Evolutionary conservation across 2,113 vertebrate genomes (phyloP).

Genomic region (Cephalopterus ornatus): DNA sequence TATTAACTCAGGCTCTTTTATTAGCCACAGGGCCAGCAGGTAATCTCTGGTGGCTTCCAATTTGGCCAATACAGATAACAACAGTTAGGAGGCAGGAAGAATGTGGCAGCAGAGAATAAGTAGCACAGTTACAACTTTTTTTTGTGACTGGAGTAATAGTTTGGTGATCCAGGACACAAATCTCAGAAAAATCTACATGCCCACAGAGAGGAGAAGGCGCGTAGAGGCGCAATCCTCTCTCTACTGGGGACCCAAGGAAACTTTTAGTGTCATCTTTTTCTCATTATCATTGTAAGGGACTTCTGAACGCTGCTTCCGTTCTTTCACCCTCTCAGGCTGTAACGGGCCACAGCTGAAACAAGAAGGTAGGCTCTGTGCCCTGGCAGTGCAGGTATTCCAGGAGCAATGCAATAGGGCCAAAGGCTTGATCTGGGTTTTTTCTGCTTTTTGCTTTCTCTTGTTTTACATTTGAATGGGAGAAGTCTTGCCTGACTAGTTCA

Average conservation of each 20-base stretch:
- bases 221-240: not conserved
- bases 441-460: not conserved
- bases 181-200: rapidly evolving
- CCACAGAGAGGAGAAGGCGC: not conserved
- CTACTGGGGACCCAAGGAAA: not conserved
- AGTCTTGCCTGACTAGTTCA: not conserved
- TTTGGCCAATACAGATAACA: not conserved
- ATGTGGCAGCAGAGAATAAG: not conserved
- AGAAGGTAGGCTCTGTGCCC: not conserved
- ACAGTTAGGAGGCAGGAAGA: not conserved
- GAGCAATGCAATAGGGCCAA: not conserved
- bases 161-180: not conserved
- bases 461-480: not conserved
- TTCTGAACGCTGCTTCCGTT: not conserved
- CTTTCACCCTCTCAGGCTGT: not conserved
- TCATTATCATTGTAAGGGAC: not conserved
- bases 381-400: not conserved
- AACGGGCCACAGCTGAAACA: not conserved
- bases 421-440: not conserved
- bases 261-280: not conserved
- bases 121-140: not conserved
- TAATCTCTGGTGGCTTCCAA: not conserved
- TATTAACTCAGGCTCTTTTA: not conserved
- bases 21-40: not conserved
- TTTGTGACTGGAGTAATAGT: not conserved